A percentile compares a stretch with the other conserved stretches of the same genome.
These are phyloP conservation scores for Lepidostoma basale DNA, from an alignment of 1,140 invertebrate species.

Conservation along the genomic window DNA sequence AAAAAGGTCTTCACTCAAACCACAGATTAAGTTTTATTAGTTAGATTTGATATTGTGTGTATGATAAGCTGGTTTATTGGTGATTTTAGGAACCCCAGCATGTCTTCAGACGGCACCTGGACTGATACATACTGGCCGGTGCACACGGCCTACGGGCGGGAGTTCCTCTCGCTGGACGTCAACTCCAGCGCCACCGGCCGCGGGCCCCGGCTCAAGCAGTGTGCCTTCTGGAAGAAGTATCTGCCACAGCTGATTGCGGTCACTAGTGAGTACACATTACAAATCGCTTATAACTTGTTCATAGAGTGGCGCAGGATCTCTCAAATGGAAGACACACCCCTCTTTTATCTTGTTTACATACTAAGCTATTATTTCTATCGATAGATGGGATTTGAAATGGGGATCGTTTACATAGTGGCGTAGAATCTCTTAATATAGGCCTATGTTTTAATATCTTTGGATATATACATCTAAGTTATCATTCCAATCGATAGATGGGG, in stretches of 20 bases:
- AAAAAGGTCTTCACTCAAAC: too few relatives aligned
- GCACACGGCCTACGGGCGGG: constrained; percentile 80
- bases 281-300: not conserved
- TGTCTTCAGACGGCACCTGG: constrained; percentile 68
- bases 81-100: constrained; percentile 68
- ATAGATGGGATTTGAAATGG: too few relatives aligned
- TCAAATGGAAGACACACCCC: constrained; percentile 4
- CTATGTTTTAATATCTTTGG: too few relatives aligned
- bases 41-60: too few relatives aligned
- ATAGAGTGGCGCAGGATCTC: not conserved
- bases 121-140: constrained; percentile 80
- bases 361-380: too few relatives aligned
- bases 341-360: too few relatives aligned
- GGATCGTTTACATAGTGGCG: too few relatives aligned
- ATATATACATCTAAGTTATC: too few relatives aligned
- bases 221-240: constrained; percentile 96
- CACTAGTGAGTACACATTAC: constrained; percentile 63
- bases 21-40: too few relatives aligned
- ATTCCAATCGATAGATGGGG: too few relatives aligned
- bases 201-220: constrained; percentile 87
- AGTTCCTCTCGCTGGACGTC: constrained; percentile 83
- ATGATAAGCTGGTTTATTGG: too few relatives aligned
- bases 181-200: constrained; percentile 81
- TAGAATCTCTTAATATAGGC: too few relatives aligned
- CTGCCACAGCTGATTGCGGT: constrained; percentile 84